Conservation (phyloP, 2,113 vertebrate genomes). For the Thamnaconus septentrionalis region DNA sequence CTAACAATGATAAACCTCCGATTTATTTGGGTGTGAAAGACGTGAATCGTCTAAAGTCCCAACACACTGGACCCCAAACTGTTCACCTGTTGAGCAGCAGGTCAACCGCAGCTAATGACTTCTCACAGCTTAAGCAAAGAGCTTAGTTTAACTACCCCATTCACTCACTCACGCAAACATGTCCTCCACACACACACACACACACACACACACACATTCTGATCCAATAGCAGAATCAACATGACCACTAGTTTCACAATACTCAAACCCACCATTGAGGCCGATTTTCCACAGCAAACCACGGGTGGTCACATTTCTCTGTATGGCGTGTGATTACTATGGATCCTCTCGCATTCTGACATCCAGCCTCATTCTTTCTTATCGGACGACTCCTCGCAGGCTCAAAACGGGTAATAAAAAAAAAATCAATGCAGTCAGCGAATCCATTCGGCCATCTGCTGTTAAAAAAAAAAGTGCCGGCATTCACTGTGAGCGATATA, state of each 20-base stretch:
- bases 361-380: slow-evolving; percentile 20
- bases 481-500: slow-evolving; percentile 25
- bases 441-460: slow-evolving; percentile 48
- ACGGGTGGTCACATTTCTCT: neutral
- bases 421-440: slow-evolving; percentile 44
- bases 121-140: slow-evolving; percentile 30
- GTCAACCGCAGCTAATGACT: slow-evolving; percentile 33
- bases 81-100: slow-evolving; percentile 9
- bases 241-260: slow-evolving; percentile 49
- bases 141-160: slow-evolving; percentile 21
- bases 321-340: slow-evolving; percentile 20
- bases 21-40: too few species aligned
- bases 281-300: neutral
- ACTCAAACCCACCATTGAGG: slow-evolving; percentile 39
- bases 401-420: neutral
- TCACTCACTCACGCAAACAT: neutral
- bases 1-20: too few species aligned
- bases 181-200: too few species aligned
- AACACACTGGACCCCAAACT: neutral
- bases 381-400: slow-evolving; percentile 33
- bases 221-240: too few species aligned
- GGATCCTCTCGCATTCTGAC: slow-evolving; percentile 14
- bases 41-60: too few species aligned
- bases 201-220: too few species aligned
- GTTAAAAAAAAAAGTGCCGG: slow-evolving; percentile 45